phyloP scores from a whole-genome alignment of 2,113 vertebrate genomes.

The Pionites leucogaster region DNA sequence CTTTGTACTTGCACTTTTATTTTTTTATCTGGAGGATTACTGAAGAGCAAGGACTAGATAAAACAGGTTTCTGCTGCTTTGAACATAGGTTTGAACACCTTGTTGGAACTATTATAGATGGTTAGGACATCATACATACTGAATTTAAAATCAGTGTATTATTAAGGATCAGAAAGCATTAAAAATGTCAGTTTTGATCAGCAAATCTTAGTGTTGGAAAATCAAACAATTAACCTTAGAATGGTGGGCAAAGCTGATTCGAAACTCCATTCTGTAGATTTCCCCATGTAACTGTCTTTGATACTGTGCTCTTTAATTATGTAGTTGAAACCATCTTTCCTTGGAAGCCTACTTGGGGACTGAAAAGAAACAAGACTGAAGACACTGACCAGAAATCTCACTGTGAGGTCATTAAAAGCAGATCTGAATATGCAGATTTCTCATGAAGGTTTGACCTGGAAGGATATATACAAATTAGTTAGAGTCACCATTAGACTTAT shows the following conservation, averaged over 20 bases:
- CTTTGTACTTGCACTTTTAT: neutral
- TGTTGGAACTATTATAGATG: neutral
- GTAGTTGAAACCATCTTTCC: neutral
- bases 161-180: neutral
- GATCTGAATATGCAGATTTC: neutral
- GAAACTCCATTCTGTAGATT: neutral
- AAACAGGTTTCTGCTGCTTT: neutral
- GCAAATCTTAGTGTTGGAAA: neutral
- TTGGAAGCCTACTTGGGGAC: neutral
- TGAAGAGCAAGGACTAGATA: neutral
- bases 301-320: neutral
- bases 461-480: neutral
- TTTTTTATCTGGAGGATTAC: neutral
- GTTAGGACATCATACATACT: neutral
- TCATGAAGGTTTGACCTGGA: neutral
- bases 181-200: neutral
- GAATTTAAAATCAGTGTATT: neutral
- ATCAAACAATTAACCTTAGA: neutral
- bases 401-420: neutral
- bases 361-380: neutral
- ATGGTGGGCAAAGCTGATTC: neutral
- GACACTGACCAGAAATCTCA: neutral
- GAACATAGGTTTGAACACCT: neutral
- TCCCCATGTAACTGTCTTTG: neutral
- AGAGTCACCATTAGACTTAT: neutral